Evolutionary conservation across 2,797 vertebrate species (phyloP).

Genomic region (Sternotherus odoratus): DNA sequence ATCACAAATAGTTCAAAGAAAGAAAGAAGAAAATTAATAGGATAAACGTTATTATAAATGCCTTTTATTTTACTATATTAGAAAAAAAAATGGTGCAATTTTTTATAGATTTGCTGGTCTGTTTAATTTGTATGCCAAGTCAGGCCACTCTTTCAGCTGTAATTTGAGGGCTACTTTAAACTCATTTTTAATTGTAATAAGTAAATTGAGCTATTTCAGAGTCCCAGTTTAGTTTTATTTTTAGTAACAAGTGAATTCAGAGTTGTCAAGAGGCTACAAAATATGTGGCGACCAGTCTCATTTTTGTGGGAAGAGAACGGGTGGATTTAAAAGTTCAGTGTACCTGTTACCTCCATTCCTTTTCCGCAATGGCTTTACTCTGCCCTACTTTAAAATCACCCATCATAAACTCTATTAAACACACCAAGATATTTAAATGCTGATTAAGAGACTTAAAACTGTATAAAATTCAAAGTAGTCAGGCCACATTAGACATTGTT

Average conservation of each 20-base stretch:
- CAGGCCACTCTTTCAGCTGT: not conserved
- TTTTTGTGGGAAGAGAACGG: not conserved
- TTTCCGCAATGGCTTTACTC: not conserved
- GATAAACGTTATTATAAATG: not conserved
- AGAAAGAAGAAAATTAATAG: not conserved
- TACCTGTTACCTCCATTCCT: accelerated
- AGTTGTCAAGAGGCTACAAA: not conserved
- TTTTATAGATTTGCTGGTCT: not conserved
- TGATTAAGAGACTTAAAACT: not conserved
- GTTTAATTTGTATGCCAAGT: not conserved
- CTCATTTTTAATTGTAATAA: not conserved
- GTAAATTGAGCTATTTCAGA: not conserved
- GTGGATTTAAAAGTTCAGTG: not conserved
- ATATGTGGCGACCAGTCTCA: not conserved
- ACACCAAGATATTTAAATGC: not conserved
- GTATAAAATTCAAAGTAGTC: not conserved
- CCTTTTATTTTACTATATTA: not conserved
- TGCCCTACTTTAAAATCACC: not conserved
- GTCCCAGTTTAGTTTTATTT: not conserved
- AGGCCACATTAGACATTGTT: accelerated
- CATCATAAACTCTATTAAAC: not conserved
- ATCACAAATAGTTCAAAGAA: not conserved
- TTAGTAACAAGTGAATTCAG: not conserved
- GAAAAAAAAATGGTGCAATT: not conserved
- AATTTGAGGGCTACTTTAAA: not conserved